phyloP scores from a whole-genome alignment of 1,140 invertebrate species.

The Sycophaga agraensis region DNA sequence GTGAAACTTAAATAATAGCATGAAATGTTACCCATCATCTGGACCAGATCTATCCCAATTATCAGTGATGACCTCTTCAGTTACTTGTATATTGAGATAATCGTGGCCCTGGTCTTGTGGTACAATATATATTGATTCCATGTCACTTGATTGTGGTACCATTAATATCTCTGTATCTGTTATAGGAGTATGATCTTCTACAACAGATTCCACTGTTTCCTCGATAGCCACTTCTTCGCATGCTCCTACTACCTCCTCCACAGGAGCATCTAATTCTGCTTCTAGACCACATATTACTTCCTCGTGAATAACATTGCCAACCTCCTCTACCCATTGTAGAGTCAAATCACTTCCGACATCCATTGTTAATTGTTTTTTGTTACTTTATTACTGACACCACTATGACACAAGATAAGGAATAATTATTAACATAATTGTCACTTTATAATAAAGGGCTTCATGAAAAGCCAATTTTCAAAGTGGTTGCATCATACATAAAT shows the following conservation, averaged over 20 bases:
- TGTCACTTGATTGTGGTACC: conserved; percentile 51
- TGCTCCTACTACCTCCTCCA: conserved; percentile 53
- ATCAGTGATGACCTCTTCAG: conserved; percentile 77
- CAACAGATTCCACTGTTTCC: conserved; percentile 55
- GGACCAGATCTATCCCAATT: conserved; percentile 72
- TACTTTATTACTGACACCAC: conserved; percentile 48
- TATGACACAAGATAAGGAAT: conserved; percentile 32
- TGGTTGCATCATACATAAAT: background rate
- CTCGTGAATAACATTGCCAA: conserved; percentile 63
- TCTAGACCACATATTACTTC: conserved; percentile 68
- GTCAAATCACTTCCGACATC: conserved; percentile 54
- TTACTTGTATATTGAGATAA: conserved; percentile 66
- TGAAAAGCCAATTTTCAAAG: conserved; percentile 2
- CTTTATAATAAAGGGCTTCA: background rate
- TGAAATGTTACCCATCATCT: conserved; percentile 65
- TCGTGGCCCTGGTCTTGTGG: conserved; percentile 56
- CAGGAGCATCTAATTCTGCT: conserved; percentile 46
- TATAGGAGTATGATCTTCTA: conserved; percentile 30
- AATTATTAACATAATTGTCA: conserved; percentile 10
- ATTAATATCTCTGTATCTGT: conserved; percentile 46
- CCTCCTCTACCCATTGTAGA: conserved; percentile 61
- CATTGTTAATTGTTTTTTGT: conserved; percentile 36
- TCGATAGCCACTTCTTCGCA: conserved; percentile 58
- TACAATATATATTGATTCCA: conserved; percentile 55
- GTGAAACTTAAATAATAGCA: background rate